Percentiles rank a stretch among this genome's conserved stretches.
Conservation (phyloP, 2,888 invertebrate species). For the Sycophila texana region DNA sequence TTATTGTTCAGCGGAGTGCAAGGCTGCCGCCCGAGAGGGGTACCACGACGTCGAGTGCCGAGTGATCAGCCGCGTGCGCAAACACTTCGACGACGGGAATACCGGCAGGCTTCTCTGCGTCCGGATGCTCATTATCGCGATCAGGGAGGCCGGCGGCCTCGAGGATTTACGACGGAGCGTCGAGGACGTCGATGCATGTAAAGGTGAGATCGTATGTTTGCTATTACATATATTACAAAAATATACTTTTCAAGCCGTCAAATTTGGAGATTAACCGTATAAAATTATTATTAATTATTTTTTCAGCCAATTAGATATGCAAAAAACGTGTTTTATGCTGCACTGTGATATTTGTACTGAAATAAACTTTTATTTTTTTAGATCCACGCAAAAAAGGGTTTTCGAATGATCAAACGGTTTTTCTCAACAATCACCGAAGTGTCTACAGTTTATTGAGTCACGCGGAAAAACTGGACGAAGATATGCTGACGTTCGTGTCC, state of each 20-base stretch:
- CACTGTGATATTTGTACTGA: too few relatives aligned
- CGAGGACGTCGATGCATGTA: constrained; percentile 28
- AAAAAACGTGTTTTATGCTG: too few relatives aligned
- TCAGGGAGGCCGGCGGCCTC: constrained; percentile 42
- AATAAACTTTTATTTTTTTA: constrained; percentile 4
- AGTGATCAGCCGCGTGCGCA: constrained; percentile 24
- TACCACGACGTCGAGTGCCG: constrained; percentile 51
- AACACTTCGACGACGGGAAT: constrained; percentile 18
- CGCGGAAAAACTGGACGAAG: background rate
- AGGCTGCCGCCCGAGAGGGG: background rate
- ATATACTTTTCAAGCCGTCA: background rate
- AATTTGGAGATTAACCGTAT: too few relatives aligned
- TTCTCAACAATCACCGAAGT: constrained; percentile 36
- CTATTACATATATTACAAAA: background rate
- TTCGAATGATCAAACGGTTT: constrained; percentile 1
- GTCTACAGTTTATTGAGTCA: constrained; percentile 37
- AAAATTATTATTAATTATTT: background rate
- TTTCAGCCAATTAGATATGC: too few relatives aligned
- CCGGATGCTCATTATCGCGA: constrained; percentile 31
- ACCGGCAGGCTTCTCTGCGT: constrained; percentile 37
- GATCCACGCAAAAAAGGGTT: constrained; percentile 44
- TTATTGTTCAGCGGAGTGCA: constrained; percentile 35
- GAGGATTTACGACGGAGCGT: constrained; percentile 8
- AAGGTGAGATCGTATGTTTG: constrained; percentile 20
- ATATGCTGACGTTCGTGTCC: background rate